Evolutionary conservation across 2,888 invertebrate genomes (phyloP).

Genomic region (Taphrorychus bicolor): DNA sequence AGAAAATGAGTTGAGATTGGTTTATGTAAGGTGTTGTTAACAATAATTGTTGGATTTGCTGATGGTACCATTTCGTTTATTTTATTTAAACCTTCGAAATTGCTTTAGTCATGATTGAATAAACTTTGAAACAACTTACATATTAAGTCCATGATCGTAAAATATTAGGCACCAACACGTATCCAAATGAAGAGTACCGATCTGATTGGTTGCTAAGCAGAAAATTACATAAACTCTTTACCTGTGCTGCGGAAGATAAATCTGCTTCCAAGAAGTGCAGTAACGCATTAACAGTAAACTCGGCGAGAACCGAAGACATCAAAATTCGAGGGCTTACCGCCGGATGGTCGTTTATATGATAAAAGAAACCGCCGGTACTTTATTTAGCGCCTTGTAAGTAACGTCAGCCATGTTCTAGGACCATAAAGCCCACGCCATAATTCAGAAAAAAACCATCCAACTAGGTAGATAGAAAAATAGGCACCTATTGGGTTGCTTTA

Average conservation of each 20-base stretch:
- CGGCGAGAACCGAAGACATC: neutral
- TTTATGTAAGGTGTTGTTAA: neutral
- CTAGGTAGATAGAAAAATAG: too few relatives aligned
- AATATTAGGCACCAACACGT: neutral
- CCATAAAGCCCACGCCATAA: too few relatives aligned
- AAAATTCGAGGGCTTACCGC: neutral
- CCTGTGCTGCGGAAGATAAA: neutral
- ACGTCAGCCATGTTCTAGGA: neutral
- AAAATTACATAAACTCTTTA: neutral
- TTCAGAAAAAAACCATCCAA: too few relatives aligned
- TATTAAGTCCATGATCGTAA: too few relatives aligned
- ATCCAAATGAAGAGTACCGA: neutral
- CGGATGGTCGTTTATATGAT: slow-evolving; percentile 1
- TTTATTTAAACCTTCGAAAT: too few relatives aligned
- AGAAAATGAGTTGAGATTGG: neutral
- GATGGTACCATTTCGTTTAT: too few relatives aligned
- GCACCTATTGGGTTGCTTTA: too few relatives aligned
- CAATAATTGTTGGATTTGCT: too few relatives aligned
- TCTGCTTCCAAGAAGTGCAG: neutral
- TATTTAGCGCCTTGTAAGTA: neutral
- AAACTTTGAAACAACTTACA: too few relatives aligned
- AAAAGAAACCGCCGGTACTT: neutral
- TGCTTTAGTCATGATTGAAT: too few relatives aligned
- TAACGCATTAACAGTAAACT: neutral
- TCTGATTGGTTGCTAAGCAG: neutral